Base-by-base conservation (phyloP, 2,113 vertebrate genomes). In the Phoenicopterus ruber region DNA sequence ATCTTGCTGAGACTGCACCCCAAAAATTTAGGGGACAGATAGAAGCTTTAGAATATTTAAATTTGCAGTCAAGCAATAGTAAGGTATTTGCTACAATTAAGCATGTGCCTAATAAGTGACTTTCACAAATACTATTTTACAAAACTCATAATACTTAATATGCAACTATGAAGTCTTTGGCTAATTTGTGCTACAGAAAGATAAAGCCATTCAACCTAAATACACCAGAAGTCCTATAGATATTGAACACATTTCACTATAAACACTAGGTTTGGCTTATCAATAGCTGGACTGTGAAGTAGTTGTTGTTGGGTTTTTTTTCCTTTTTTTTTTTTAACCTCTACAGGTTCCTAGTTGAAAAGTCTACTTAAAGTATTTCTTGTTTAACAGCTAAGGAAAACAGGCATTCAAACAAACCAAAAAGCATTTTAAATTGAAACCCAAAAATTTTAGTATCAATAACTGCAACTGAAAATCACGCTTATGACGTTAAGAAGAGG, bases 361-460 rank as follows among this genome's bases (percentile, higher is more conserved):
- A 89, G 20, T 31, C 46, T n/a, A 66, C 11, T 86, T 83, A 25
- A 63, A 72, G 38, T 47, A 78, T 20, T 82, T 71, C 71, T 94
- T 38, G 2, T 50, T 69, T 76, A 82, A 44, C 62, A 88, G 66
- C 50, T 90, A 86, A 82, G 24, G 38, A 95, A 95, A 95, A 93
- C 38, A 91, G 34, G 81, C 93, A 96, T 91, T 94, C 86, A 96
- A 94, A 90, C 47, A 86, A 96, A 93, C 38, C 50, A 90, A 77
- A 79, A 66, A 18, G 57, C 93, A 95, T 80, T 96, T 95, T 61
- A 49, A 95, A 94, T 42, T 86, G 94, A 98, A 98, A 97, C 84
- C 59, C 95, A 85, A 96, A 96, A 86, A 38, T 87, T 95, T 94
- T 97, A 97, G 84, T 96, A 98, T 83, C 86, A 93, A 97, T 90